Evolutionary conservation across 2,113 vertebrate species (phyloP), one percentile per base, ranked within the genome.

Genomic region (Pelusios castaneus): DNA sequence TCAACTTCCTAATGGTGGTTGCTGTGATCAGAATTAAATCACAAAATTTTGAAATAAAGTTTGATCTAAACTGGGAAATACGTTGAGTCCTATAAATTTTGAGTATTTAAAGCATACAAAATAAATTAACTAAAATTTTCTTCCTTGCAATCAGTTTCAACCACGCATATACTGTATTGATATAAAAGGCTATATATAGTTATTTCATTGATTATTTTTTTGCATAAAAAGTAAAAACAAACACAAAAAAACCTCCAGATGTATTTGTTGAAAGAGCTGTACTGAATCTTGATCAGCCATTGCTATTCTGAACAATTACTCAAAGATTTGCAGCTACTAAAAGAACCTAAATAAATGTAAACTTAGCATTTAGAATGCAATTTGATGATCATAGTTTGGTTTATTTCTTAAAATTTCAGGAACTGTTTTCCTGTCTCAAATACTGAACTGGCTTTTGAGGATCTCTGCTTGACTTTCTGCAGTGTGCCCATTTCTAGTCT

Each of bases 401-500:
- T 60, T 75, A 92, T 75, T 8, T 4, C 94, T 93, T 85, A 51
- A 43, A 45, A 31, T 54, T 52, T 60, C 70, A 80, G 31, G 91
- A 91, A 95, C 25, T 45, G 75, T 91, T 17, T 88, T 87, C 91
- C 55, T 88, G 31, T 43, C 84, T 85, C 10, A 89, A 78, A 45
- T 75, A 45, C 45, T 73, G 51, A 55, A 54, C 45, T 91, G 14
- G 10, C 5, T 91, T 94, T 92, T 87, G 91, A 0, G 0, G 89
- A 83, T 93, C 49, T 89, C 52, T 89, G 5, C 63, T 70, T 96
- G 92, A 93, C 86, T 84, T 96, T 95, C 90, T 91, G 88, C 91
- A 94, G 75, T 90, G 84, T 97, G 94, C 94, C 94, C 93, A 88
- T 92, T 95, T 95, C 89, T 95, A 73, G 89, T 96, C 87, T 96